Percentiles rank a stretch among this genome's conserved stretches.
Evolutionary conservation across 2,888 invertebrate species (phyloP).

Genomic region (Marronus borbonicus): DNA sequence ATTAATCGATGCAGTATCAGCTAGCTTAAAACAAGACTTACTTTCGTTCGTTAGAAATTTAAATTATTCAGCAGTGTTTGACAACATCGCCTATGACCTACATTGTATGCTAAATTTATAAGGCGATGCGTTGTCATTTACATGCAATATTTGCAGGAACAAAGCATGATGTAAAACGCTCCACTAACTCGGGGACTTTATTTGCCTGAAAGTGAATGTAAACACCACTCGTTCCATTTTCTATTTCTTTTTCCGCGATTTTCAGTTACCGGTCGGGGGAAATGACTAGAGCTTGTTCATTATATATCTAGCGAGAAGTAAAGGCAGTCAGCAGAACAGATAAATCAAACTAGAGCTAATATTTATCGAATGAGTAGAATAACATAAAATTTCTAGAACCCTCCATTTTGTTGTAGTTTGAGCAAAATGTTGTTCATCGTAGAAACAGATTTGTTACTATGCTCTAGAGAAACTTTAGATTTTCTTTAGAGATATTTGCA

Average conservation of each 20-base stretch:
- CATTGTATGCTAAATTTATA: constrained; percentile 42
- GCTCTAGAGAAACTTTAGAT: too few relatives aligned
- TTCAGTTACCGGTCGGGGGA: constrained; percentile 20
- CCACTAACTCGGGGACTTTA: constrained; percentile 41
- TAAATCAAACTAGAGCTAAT: constrained; percentile 11
- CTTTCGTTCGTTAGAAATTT: neutral
- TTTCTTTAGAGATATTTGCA: too few relatives aligned
- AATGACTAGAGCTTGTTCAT: neutral
- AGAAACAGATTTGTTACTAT: too few relatives aligned
- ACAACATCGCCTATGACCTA: constrained; percentile 25
- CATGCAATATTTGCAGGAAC: constrained; percentile 47
- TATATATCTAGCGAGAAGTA: constrained; percentile 4
- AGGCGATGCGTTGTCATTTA: constrained; percentile 40
- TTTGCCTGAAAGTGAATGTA: constrained; percentile 45
- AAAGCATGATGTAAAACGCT: constrained; percentile 45
- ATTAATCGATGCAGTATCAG: neutral
- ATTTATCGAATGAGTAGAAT: neutral
- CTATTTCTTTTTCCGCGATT: constrained; percentile 33
- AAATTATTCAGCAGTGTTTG: constrained; percentile 11
- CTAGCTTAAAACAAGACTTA: too few relatives aligned
- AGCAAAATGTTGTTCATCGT: too few relatives aligned
- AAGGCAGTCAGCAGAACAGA: neutral
- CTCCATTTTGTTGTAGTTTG: too few relatives aligned
- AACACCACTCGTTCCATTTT: constrained; percentile 37
- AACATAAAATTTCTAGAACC: neutral